Percentiles rank a stretch among this genome's conserved stretches.
phyloP scores from a whole-genome alignment of 2,888 invertebrate species.

The Didymodactylos carnosus region DNA sequence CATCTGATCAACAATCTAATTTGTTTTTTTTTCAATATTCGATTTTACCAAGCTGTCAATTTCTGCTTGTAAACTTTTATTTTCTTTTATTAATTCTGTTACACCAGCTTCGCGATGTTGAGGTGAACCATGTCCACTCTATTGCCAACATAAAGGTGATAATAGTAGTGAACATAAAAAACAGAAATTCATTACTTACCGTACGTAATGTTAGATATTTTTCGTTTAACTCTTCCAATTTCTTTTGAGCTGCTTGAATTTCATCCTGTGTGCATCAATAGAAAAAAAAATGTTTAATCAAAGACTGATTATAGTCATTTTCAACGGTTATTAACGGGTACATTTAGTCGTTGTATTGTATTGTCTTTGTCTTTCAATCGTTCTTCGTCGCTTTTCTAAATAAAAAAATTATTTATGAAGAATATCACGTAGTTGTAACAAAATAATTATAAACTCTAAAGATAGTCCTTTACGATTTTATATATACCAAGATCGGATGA shows the following conservation, averaged over 20 bases:
- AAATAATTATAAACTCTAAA: no score
- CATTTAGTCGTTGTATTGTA: not conserved
- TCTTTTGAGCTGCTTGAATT: not conserved
- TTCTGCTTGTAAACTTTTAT: not conserved
- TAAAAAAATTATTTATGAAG: not conserved
- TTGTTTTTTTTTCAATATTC: no score
- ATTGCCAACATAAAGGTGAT: no score
- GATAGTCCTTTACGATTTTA: no score
- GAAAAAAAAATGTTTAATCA: not conserved
- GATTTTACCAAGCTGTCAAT: not conserved
- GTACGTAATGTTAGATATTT: not conserved
- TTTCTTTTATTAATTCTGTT: not conserved
- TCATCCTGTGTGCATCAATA: no score
- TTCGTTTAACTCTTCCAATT: not conserved
- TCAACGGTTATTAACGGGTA: not conserved
- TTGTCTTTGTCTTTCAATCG: not conserved
- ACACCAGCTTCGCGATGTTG: not conserved
- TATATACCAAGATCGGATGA: no score
- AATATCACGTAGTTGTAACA: no score
- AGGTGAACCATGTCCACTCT: not conserved
- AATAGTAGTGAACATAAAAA: not conserved
- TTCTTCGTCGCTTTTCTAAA: not conserved
- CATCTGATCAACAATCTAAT: no score
- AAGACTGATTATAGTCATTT: not conserved
- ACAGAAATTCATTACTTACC: not conserved